A percentile compares a stretch with the other conserved stretches of the same genome.
phyloP scores from a whole-genome alignment of 2,797 vertebrate genomes.

The Melanotaenia maccullochi region DNA sequence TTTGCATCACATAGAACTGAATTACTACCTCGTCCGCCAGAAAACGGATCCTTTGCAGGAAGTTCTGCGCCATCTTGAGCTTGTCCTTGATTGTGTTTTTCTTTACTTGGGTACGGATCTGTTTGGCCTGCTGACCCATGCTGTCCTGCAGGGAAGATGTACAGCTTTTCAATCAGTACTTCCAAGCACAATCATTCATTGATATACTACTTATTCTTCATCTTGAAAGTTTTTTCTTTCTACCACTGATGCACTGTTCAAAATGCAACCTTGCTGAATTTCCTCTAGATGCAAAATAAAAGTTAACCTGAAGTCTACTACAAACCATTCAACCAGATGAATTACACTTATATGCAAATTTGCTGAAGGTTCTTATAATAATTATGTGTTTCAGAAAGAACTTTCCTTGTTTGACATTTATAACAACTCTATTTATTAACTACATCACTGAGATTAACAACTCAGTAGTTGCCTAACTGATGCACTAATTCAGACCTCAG shows the following conservation, averaged over 20 bases:
- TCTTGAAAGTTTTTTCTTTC: neutral
- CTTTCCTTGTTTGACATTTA: slow-evolving; percentile 19
- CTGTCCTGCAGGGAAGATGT: slow-evolving; percentile 83
- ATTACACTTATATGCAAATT: slow-evolving; percentile 23
- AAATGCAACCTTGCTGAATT: slow-evolving; percentile 6
- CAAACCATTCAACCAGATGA: neutral
- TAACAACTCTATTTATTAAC: slow-evolving; percentile 7
- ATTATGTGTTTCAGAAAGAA: slow-evolving; percentile 2
- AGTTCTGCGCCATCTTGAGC: slow-evolving; percentile 90
- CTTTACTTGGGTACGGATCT: slow-evolving; percentile 93
- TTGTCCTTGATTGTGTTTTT: slow-evolving; percentile 92
- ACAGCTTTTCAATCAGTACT: no score
- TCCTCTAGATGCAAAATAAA: neutral
- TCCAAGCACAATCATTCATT: no score
- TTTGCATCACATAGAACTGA: neutral
- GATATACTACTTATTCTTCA: neutral
- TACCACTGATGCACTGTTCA: neutral
- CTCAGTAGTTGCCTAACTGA: neutral
- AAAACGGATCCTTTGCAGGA: slow-evolving; percentile 94
- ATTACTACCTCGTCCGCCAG: slow-evolving; percentile 90
- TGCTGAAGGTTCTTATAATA: slow-evolving; percentile 4
- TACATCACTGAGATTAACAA: neutral
- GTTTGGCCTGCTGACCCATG: slow-evolving; percentile 91
- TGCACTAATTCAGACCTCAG: neutral
- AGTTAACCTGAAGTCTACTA: neutral